Percentiles rank a stretch among this genome's conserved stretches.
These are phyloP conservation scores for Tetragonisca angustula DNA, from an alignment of 2,888 invertebrate species.

Conservation along the genomic window DNA sequence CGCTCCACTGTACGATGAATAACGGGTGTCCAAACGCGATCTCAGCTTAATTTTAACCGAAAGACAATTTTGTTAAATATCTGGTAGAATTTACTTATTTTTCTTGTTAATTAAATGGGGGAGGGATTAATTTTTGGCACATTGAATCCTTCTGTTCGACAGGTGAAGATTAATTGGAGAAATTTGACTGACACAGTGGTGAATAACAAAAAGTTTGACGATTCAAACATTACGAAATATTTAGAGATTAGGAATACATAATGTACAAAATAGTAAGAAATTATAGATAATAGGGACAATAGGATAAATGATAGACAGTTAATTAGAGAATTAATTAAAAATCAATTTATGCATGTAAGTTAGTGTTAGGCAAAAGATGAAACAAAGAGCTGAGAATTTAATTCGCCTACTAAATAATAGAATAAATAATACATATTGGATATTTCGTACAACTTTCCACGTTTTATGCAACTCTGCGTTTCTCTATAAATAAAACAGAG, in stretches of 20 bases:
- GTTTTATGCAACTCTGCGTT: too few species aligned
- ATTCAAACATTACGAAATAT: neutral
- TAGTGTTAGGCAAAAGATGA: too few species aligned
- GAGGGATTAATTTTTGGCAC: neutral
- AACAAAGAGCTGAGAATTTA: too few species aligned
- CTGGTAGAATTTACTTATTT: neutral
- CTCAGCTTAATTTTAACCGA: neutral
- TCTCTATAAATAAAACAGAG: too few species aligned
- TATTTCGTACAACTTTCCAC: too few species aligned
- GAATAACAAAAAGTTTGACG: neutral
- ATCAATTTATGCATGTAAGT: too few species aligned
- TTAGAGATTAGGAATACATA: too few species aligned
- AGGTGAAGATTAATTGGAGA: neutral
- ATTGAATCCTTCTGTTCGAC: neutral
- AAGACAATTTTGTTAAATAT: neutral
- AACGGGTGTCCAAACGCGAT: constrained; percentile 63
- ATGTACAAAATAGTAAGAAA: too few species aligned
- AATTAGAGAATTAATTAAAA: neutral
- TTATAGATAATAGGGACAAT: too few species aligned
- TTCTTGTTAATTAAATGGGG: neutral
- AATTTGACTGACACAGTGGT: neutral
- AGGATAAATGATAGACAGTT: too few species aligned
- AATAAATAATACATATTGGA: too few species aligned
- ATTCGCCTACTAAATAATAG: too few species aligned
- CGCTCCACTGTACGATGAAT: constrained; percentile 50